Evolutionary conservation across 2,797 vertebrate species (phyloP).

Genomic region (Tangara arthus): DNA sequence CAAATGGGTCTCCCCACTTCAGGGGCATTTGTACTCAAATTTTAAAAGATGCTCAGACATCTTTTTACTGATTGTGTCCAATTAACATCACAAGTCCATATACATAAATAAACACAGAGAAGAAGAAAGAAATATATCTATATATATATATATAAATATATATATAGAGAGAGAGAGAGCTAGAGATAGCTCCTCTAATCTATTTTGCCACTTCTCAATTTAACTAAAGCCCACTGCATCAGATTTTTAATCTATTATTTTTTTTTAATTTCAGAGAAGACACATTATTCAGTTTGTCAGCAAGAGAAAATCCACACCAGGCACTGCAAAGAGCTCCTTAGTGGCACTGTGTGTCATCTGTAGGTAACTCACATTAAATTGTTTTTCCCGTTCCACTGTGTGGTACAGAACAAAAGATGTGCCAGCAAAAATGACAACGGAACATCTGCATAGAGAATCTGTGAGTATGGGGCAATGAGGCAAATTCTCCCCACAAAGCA

Average conservation of each 20-base stretch:
- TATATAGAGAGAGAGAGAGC: background rate
- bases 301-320: constrained; percentile 17
- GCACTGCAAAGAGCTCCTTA: constrained; percentile 35
- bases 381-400: background rate
- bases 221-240: background rate
- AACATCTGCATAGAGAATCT: background rate
- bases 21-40: background rate
- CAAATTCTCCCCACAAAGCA: background rate
- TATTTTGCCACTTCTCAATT: background rate
- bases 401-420: background rate
- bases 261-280: background rate
- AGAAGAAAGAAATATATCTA: background rate
- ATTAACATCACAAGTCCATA: background rate
- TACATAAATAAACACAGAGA: background rate
- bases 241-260: background rate
- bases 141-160: background rate
- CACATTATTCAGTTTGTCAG: constrained; percentile 1
- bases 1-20: background rate
- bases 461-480: background rate
- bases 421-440: background rate
- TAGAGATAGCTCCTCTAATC: background rate
- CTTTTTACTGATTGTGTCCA: background rate
- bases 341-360: constrained; percentile 2
- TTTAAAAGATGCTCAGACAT: background rate
- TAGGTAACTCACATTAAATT: constrained; percentile 55